Base-by-base conservation (phyloP, 1,140 invertebrate species). In the Caerostris extrusa region DNA sequence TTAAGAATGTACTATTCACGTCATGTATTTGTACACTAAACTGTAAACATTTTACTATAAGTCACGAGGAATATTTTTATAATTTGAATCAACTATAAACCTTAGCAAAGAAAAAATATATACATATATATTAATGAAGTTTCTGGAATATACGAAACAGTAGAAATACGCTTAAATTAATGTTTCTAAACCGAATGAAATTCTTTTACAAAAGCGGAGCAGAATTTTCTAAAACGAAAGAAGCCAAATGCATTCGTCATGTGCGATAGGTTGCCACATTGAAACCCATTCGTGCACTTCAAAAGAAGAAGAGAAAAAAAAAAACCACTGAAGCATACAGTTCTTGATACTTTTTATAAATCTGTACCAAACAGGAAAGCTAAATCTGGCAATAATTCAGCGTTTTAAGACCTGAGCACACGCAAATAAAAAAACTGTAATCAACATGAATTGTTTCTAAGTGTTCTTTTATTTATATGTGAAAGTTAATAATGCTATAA, bases 361-460 rank as follows among this genome's bases (percentile, higher is more conserved):
- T 58, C 55, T 58, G n/a, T 58, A 56, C 82, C 14, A 34, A 17
- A 83, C 82, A 58, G 14, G 82, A 58, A 57, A 53, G 10, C 34
- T 50, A 77, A 83, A 83, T 19, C 7, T 5, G 56, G 17, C 56
- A 4, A 7, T 58, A 83, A 57, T 53, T 83, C 82, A 58, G 7
- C 5, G 55, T 56, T 83, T 83, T 83, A 83, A 58, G 82, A 17
- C 55, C 3, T 2, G 8, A 57, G 8, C 7, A 17, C 82, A 83
- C 82, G 82, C 82, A 19, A 83, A 56, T 57, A 34, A 83, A 83
- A 17, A 34, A 77, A 50, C 71, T 5, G 71, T 77, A 77, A 77
- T 77, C 71, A 77, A 8, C 71, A 77, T 77, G 34, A 3, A 77
- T 77, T 53, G 55, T 58, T 58, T 56, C 55, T 34, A n/a, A 58